Base-by-base conservation (phyloP, 2,888 invertebrate genomes). In the Coremacera marginata region DNA sequence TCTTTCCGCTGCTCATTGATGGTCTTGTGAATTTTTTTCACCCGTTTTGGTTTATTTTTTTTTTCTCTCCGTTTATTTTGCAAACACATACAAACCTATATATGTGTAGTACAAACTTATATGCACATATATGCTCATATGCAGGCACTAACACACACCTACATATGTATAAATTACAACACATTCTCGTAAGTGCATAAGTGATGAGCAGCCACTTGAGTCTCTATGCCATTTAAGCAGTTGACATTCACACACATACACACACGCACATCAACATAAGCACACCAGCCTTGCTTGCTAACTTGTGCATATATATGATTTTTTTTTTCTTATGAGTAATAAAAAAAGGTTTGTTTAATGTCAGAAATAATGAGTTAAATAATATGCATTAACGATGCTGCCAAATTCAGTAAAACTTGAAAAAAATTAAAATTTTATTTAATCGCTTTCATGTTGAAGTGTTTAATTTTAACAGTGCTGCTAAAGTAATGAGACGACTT, bases 181-280 rank as follows among this genome's bases (percentile, higher is more conserved):
- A 63, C 27, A n/a, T 63, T 8, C 34, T 16, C n/a, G 37, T 22
- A 67, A 67, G 67, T 67, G 67, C 67, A 67, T 67, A 67, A 67
- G 44, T 67, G 67, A 67, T 67, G 67, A 67, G 67, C 67, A 67
- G 67, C 67, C 67, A 67, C 67, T 67, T 67, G 67, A 67, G 67
- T 37, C 34, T 37, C 22, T 67, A 22, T 37, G 67, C n/a, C 67
- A 37, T 67, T 67, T 34, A 67, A 67, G 19, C 67, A 34, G 37
- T 34, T 37, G 19, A 67, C 44, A 37, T 37, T 67, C n/a, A 67
- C 19, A 67, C 19, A n/a, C 22, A 60, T 5, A 60, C 25, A 60
- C 14, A 9, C 37, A 67, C 65, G 14, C 7, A 0, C 19, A 14
- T 9, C 44, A 37, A 44, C 22, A 37, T 19, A 37, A 9, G 3